These are phyloP conservation scores for Mylabris phalerata DNA, from an alignment of 1,140 invertebrate species.

Conservation along the genomic window DNA sequence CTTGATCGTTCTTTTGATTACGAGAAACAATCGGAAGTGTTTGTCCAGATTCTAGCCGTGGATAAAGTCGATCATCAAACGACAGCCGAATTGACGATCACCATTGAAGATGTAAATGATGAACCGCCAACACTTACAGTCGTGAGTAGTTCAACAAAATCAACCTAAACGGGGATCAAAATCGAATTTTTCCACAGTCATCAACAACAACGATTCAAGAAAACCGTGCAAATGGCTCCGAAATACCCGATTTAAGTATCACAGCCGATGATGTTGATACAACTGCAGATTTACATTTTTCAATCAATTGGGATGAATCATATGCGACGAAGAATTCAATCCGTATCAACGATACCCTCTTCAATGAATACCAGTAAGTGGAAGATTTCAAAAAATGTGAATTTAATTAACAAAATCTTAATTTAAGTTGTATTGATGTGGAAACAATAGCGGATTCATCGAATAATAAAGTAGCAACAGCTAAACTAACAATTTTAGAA, in stretches of 20 bases:
- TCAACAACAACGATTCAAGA: conserved; percentile 41
- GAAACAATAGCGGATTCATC: conserved; percentile 1
- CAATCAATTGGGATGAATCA: conserved; percentile 49
- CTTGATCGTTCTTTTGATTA: conserved; percentile 49
- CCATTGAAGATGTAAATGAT: conserved; percentile 52
- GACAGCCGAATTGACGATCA: conserved; percentile 47
- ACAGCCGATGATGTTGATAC: conserved; percentile 49
- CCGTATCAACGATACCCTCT: conserved; percentile 33
- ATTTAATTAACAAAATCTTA: conserved; percentile 1
- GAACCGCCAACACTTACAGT: conserved; percentile 46
- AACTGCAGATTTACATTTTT: conserved; percentile 45
- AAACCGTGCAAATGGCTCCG: conserved; percentile 43
- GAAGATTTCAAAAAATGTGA: neutral
- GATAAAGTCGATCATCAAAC: conserved; percentile 46
- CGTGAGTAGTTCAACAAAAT: conserved; percentile 30
- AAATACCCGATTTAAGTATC: conserved; percentile 40
- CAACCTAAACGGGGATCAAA: too few species aligned
- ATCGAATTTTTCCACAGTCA: conserved; percentile 7
- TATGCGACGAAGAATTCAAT: conserved; percentile 49
- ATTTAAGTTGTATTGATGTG: conserved; percentile 26
- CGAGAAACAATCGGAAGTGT: conserved; percentile 47
- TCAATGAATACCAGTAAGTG: conserved; percentile 30
- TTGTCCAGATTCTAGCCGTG: conserved; percentile 46
- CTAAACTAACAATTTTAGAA: conserved; percentile 11
- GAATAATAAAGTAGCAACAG: neutral